phyloP scores from a whole-genome alignment of 2,113 vertebrate genomes.

The Petrocephalus microphthalmus region DNA sequence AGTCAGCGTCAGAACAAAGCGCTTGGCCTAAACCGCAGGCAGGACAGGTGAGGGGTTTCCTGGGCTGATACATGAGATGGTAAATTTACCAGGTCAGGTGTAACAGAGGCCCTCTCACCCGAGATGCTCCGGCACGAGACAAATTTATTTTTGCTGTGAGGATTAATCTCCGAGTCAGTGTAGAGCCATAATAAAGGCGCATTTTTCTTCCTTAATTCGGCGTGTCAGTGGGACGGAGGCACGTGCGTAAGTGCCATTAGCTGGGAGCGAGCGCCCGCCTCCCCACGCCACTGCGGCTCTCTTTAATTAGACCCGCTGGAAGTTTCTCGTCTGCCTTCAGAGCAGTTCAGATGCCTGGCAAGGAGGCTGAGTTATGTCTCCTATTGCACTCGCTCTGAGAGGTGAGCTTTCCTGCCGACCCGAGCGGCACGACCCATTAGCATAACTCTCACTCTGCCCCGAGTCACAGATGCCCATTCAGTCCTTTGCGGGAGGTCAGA shows the following conservation, averaged over 20 bases:
- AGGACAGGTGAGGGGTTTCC: not conserved
- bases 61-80: not conserved
- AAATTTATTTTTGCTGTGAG: not conserved
- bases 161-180: not conserved
- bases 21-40: not conserved
- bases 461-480: not conserved
- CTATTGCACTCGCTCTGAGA: not conserved
- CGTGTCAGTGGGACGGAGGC: constrained; percentile 11
- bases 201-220: constrained; percentile 17
- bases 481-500: not conserved
- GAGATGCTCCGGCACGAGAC: not conserved
- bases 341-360: not conserved
- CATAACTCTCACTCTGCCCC: not conserved
- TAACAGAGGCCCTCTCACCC: not conserved
- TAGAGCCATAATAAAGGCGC: not conserved
- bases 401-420: not conserved
- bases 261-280: not conserved
- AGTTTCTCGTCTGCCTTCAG: not conserved
- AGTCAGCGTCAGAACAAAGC: not conserved
- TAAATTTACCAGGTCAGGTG: not conserved
- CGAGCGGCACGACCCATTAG: not conserved
- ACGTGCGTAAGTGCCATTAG: not conserved
- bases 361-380: not conserved
- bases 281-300: not conserved
- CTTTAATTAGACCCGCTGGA: constrained; percentile 14